A percentile compares a stretch with the other conserved stretches of the same genome.
Evolutionary conservation across 2,113 vertebrate genomes (phyloP).

Genomic region (Megaceryle maxima): DNA sequence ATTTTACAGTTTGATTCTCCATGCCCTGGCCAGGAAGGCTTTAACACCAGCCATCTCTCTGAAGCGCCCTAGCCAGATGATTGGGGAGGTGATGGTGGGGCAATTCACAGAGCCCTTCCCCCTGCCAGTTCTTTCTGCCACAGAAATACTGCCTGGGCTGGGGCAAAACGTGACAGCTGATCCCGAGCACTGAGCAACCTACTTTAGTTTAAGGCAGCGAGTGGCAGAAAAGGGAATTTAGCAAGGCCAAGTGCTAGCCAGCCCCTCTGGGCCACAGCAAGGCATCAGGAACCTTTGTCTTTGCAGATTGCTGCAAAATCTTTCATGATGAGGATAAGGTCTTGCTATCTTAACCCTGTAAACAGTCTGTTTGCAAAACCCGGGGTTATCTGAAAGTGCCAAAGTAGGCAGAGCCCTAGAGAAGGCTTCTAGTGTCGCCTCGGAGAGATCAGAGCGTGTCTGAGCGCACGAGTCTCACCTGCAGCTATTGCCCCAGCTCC

Average conservation of each 20-base stretch:
- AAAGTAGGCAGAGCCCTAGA: not conserved
- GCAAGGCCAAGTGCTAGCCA: not conserved
- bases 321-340: accelerated
- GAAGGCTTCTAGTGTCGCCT: not conserved
- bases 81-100: not conserved
- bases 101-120: not conserved
- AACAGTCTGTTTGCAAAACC: not conserved
- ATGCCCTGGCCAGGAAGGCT: not conserved
- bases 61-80: not conserved
- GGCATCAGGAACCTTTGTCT: not conserved
- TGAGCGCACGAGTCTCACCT: accelerated
- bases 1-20: slow-evolving; percentile 24
- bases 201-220: not conserved
- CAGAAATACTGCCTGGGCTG: not conserved
- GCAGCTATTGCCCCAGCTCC: not conserved
- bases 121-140: not conserved
- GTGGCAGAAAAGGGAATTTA: not conserved
- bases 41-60: not conserved
- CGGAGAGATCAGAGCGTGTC: accelerated
- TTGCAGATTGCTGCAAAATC: not conserved
- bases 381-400: accelerated
- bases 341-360: not conserved
- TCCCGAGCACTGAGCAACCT: not conserved
- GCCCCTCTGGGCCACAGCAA: not conserved
- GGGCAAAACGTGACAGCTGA: not conserved